Percentiles rank a stretch among this genome's conserved stretches.
Evolutionary conservation across 2,797 vertebrate species (phyloP).

Genomic region (Enteromius unitaeniatus): DNA sequence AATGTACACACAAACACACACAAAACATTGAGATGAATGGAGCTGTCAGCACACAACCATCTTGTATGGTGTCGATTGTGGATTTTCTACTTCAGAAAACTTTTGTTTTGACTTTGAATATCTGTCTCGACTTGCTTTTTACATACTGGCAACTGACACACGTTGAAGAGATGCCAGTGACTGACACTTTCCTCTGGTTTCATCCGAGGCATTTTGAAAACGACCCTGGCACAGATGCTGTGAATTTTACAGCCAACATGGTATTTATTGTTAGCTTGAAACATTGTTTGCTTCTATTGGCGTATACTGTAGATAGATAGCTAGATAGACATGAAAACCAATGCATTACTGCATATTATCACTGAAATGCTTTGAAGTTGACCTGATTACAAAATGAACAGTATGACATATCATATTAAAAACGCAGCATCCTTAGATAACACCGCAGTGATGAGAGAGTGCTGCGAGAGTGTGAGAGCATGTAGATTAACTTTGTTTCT

Average conservation of each 20-base stretch:
- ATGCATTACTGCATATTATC: background rate
- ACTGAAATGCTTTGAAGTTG: background rate
- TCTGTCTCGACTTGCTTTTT: background rate
- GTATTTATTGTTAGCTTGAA: background rate
- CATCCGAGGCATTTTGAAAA: slow-evolving; percentile 7
- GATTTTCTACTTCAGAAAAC: background rate
- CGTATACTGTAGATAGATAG: background rate
- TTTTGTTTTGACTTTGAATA: slow-evolving; percentile 25
- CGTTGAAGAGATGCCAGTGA: background rate
- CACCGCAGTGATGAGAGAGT: background rate
- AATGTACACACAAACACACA: slow-evolving; percentile 46
- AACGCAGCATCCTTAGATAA: background rate
- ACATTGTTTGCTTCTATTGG: background rate
- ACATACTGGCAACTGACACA: background rate
- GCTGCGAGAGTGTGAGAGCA: background rate
- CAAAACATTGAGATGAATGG: slow-evolving; percentile 15
- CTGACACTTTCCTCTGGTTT: slow-evolving; percentile 16
- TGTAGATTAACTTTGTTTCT: slow-evolving; percentile 41
- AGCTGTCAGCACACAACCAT: slow-evolving; percentile 24
- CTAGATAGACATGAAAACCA: background rate
- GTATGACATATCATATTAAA: background rate
- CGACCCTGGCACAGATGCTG: background rate
- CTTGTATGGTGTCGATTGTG: background rate
- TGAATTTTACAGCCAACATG: background rate
- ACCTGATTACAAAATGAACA: background rate